Base-by-base conservation (phyloP, 2,888 invertebrate genomes). In the Hypena proboscidalis region DNA sequence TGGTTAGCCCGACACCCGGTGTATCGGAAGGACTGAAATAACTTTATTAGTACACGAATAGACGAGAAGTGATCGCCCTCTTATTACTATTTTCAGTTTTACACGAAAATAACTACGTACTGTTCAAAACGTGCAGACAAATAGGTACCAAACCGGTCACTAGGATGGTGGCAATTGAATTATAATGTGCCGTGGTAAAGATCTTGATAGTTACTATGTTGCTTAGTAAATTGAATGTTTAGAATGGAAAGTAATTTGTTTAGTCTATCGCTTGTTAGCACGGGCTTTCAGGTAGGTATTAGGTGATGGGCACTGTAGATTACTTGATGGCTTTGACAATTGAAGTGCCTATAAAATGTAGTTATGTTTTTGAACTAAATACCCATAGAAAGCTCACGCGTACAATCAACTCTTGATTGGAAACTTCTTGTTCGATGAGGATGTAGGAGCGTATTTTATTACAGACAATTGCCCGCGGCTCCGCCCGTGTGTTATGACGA, bases 61-160 rank as follows among this genome's bases (percentile, higher is more conserved):
- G 83, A 82, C 68, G 62, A 55, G 67, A 79, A 80, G 83, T 80
- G 81, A 85, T 83, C 83, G 85, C 85, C 86, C 87, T 84, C 83
- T 72, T 77, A 71, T 67, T 67, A 76, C 82, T 85, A 83, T 83
- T 84, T 83, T 74, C 74, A 78, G 80, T 78, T 70, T 73, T 67
- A 74, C 71, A 78, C 77, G 72, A 66, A 75, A 76, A 73, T 74
- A 74, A 71, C 67, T 60, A 58, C 58, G 42, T 37, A 53, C 58
- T 58, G 63, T 59, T 67, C 57, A 61, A 67, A 66, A 62, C 55
- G 58, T 58, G 58, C 43, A 56, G 62, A 63, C 58, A 57, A 58
- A 62, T 47, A 58, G 43, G 20, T 32, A 52, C 40, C 35, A 37
- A 17, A 37, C 11, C 26, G 20, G 8, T 42, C 14, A 13, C 23